A percentile compares a stretch with the other conserved stretches of the same genome.
phyloP scores from a whole-genome alignment of 2,888 invertebrate genomes.

The Empis stercorea region DNA sequence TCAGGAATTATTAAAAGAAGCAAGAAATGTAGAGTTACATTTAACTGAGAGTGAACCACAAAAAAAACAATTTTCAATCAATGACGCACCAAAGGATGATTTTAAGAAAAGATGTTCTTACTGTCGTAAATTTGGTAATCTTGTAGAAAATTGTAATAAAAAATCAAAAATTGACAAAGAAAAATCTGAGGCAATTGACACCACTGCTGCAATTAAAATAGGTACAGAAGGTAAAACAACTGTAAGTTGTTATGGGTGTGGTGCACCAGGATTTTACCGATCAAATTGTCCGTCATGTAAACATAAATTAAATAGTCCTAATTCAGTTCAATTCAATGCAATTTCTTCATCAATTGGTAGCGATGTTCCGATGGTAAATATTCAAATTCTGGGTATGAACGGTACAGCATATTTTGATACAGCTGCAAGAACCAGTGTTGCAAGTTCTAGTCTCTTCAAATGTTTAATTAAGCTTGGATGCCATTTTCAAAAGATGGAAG shows the following conservation, averaged over 20 bases:
- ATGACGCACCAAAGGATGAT: not conserved
- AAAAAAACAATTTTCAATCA: not conserved
- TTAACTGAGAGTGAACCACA: not conserved
- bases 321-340: slow-evolving; percentile 4
- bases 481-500: slow-evolving; percentile 5
- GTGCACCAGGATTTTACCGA: not conserved
- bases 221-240: not conserved
- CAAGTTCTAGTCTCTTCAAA: slow-evolving; percentile 4
- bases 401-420: slow-evolving; percentile 5
- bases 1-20: not conserved
- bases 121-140: not conserved
- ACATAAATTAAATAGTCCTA: slow-evolving; percentile 1
- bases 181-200: not conserved
- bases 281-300: slow-evolving; percentile 5
- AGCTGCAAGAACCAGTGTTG: not conserved
- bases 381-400: slow-evolving; percentile 4
- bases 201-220: not conserved
- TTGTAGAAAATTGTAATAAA: not conserved
- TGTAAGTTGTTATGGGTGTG: slow-evolving; percentile 5
- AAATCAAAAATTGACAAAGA: not conserved
- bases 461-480: slow-evolving; percentile 7
- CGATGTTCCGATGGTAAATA: slow-evolving; percentile 6
- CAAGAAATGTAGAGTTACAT: not conserved
- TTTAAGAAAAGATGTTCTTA: not conserved
- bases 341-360: slow-evolving; percentile 9